Base-by-base conservation (phyloP, 2,113 vertebrate species). In the Leucoraja erinaceus region DNA sequence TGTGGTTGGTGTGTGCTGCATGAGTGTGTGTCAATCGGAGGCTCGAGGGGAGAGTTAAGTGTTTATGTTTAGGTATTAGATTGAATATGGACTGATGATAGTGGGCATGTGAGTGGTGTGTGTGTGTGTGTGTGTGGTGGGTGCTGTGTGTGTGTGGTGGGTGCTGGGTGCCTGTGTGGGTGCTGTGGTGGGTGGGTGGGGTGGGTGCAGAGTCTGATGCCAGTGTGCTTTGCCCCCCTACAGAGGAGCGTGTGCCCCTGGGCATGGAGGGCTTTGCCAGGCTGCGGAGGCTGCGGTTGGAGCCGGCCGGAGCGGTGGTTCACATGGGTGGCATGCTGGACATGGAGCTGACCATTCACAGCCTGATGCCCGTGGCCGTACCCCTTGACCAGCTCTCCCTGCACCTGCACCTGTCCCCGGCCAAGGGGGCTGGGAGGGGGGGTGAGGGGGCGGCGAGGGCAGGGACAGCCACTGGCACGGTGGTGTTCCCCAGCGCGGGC, bases 321-420 rank as follows among this genome's bases (percentile, higher is more conserved):
- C 98, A 99, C 4, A 97, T 98, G 0, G 98, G 98, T 3, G 98
- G 98, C 0, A 93, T 93, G 79, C 83, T 99, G 93, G 96, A 96
- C 93, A 94, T 99, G 93, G 98, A 98, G 95, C 94, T 99, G 93
- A 97, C 96, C 0, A 93, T 99, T 92, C 96, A 94, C 93, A 98
- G 97, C 94, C 96, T 97, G 93, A 98, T 99, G 98, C 99, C 98
- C 0, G 93, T 98, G 12, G 95, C 98, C 0, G 96, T 99, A 68
- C 95, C 2, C 0, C 94, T 98, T 94, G 97, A 99, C 94, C 97
- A 99, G 93, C 94, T 99, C 2, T 94, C 96, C 5, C 95, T 97
- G 93, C 97, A 95, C 5, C 95, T 98, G 68, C 98, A 99, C 96
- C 98, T 98, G 9, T 97, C 98, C 94, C 96, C 97, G 97, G 0